Evolutionary conservation across 1,140 invertebrate genomes (phyloP).

Genomic region (Lethrus apterus): DNA sequence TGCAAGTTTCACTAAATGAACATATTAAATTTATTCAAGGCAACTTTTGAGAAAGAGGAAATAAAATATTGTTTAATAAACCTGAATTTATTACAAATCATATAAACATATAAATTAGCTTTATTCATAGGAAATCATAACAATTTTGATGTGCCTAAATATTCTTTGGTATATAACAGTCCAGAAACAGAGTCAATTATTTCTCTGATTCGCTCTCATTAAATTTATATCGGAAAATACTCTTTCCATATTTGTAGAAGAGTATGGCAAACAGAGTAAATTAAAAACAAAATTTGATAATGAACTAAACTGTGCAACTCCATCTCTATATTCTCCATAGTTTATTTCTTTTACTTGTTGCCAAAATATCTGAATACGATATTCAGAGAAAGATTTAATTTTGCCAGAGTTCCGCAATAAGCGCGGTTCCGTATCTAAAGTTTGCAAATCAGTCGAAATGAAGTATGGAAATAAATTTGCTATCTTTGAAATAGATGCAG

Average conservation of each 20-base stretch:
- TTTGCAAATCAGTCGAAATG: background rate
- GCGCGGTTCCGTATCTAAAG: background rate
- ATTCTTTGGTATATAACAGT: too few species aligned
- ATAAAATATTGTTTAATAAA: too few species aligned
- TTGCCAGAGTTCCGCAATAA: background rate
- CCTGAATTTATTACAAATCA: too few species aligned
- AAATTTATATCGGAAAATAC: conserved; percentile 16
- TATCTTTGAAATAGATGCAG: background rate
- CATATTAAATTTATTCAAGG: too few species aligned
- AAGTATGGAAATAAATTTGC: background rate
- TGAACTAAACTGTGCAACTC: background rate
- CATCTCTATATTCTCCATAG: background rate
- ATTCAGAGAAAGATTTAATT: background rate
- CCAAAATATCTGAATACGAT: conserved; percentile 6
- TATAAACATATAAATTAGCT: too few species aligned
- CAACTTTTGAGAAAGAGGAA: too few species aligned
- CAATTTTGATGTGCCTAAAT: too few species aligned
- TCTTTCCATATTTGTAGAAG: conserved; percentile 12
- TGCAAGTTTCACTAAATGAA: too few species aligned
- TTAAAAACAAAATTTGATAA: conserved; percentile 15
- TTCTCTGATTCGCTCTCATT: conserved; percentile 17
- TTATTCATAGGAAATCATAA: too few species aligned
- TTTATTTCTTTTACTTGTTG: conserved; percentile 2
- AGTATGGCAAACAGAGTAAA: conserved; percentile 16
- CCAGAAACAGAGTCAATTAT: too few species aligned